phyloP scores from a whole-genome alignment of 2,888 invertebrate species.

The Trichacis sp. region DNA sequence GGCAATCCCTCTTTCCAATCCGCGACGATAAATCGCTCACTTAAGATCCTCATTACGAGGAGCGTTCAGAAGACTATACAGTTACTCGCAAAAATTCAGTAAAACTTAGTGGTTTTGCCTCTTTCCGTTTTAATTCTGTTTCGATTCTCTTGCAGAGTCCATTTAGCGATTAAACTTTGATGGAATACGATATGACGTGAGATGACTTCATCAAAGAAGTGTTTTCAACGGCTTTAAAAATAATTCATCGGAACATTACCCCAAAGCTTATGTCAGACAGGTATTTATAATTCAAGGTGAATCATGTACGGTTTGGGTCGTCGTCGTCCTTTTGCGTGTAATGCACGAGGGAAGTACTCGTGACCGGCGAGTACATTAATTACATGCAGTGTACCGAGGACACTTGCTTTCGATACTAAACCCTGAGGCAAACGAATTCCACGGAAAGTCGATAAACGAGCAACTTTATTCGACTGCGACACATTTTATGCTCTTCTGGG shows the following conservation, averaged over 20 bases:
- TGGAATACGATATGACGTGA: background rate
- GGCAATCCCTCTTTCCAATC: no score
- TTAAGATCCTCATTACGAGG: no score
- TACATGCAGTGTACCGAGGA: background rate
- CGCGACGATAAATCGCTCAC: no score
- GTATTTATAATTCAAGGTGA: constrained; percentile 18
- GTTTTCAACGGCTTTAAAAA: background rate
- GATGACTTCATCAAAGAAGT: background rate
- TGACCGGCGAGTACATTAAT: constrained; percentile 13
- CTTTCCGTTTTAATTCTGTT: no score
- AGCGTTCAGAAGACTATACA: no score
- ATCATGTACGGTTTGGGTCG: constrained; percentile 22
- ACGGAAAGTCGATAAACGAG: background rate
- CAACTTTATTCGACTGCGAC: background rate
- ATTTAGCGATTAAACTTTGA: no score
- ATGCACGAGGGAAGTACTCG: constrained; percentile 10
- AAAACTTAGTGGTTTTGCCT: no score
- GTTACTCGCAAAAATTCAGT: no score
- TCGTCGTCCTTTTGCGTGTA: constrained; percentile 21
- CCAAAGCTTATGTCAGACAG: background rate
- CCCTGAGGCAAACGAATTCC: background rate
- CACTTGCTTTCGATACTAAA: background rate
- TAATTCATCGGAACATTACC: background rate
- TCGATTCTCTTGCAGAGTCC: no score
- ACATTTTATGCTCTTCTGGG: no score